A percentile compares a stretch with the other conserved stretches of the same genome.
phyloP scores from a whole-genome alignment of 2,113 vertebrate genomes.

The Notothenia coriiceps region DNA sequence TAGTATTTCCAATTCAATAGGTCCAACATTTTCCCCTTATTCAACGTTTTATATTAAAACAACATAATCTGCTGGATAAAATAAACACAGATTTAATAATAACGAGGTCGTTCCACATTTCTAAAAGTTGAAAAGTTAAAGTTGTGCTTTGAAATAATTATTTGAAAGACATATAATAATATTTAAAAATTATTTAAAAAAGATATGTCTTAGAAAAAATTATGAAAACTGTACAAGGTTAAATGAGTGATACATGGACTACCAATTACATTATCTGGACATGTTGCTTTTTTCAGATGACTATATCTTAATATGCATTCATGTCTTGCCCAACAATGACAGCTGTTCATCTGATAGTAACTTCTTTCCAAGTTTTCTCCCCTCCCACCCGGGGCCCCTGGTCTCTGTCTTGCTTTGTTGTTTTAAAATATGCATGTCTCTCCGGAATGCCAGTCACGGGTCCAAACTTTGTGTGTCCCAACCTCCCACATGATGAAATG shows the following conservation, averaged over 20 bases:
- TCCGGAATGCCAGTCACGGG: conserved; percentile 99
- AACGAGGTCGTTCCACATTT: background rate
- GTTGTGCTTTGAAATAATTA: background rate
- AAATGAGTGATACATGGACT: conserved; percentile 12
- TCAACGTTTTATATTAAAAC: background rate
- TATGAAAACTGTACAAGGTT: conserved; percentile 13
- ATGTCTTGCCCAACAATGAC: conserved; percentile 89
- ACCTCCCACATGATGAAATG: conserved; percentile 99
- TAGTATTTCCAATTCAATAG: conserved; percentile 4
- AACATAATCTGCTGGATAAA: background rate
- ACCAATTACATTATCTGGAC: conserved; percentile 51
- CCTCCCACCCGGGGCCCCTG: conserved; percentile 84
- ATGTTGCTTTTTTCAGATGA: conserved; percentile 53
- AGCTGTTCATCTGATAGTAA: conserved; percentile 97
- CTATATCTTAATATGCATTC: conserved; percentile 76
- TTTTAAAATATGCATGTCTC: conserved; percentile 99
- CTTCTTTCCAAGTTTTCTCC: conserved; percentile 89
- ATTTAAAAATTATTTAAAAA: background rate
- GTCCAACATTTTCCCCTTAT: conserved; percentile 5
- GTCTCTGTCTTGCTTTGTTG: conserved; percentile 96
- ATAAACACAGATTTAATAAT: background rate
- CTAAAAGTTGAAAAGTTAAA: background rate
- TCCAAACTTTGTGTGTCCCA: conserved; percentile 99
- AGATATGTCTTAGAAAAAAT: background rate
- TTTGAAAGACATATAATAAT: background rate